Percentiles rank a stretch among this genome's conserved stretches.
These are phyloP conservation scores for Megalops atlanticus DNA, from an alignment of 2,113 vertebrate species.

Conservation along the genomic window DNA sequence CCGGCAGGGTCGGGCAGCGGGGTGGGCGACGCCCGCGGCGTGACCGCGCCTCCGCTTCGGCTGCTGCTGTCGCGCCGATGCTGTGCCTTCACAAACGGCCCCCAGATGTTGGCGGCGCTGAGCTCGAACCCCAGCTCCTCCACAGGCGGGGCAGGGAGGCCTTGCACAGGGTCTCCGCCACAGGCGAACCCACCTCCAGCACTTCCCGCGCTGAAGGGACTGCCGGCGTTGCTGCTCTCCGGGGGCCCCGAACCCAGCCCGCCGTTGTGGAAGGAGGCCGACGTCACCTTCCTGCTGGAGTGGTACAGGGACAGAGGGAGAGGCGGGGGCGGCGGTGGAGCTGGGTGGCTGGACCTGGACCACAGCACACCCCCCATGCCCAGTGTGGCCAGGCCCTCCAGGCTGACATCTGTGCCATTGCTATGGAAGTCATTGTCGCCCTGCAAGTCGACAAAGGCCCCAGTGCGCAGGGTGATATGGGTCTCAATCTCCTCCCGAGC, in stretches of 20 bases:
- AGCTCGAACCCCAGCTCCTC: slow-evolving; percentile 90
- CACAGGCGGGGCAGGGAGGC: slow-evolving; percentile 55
- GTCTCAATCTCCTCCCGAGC: slow-evolving; percentile 96
- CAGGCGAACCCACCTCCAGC: slow-evolving; percentile 74
- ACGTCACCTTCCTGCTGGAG: slow-evolving; percentile 65
- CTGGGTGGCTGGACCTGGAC: slow-evolving; percentile 74
- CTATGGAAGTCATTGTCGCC: slow-evolving; percentile 95
- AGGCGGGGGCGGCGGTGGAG: slow-evolving; percentile 22
- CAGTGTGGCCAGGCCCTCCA: slow-evolving; percentile 80
- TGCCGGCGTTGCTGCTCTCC: slow-evolving; percentile 81
- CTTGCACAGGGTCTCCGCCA: slow-evolving; percentile 58
- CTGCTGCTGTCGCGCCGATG: slow-evolving; percentile 72
- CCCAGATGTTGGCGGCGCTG: slow-evolving; percentile 83
- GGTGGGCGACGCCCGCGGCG: slow-evolving; percentile 77
- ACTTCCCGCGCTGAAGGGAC: slow-evolving; percentile 72
- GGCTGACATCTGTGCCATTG: slow-evolving; percentile 94
- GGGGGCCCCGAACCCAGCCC: slow-evolving; percentile 70
- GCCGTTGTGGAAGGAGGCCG: slow-evolving; percentile 61
- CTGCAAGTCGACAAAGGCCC: slow-evolving; percentile 88
- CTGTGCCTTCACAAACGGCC: slow-evolving; percentile 68
- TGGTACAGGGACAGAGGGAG: slow-evolving; percentile 44
- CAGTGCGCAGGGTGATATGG: slow-evolving; percentile 93
- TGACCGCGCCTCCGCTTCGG: slow-evolving; percentile 73
- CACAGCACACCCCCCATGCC: slow-evolving; percentile 79
- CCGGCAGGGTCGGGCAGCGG: slow-evolving; percentile 61